These are phyloP conservation scores for Cardinalis cardinalis DNA, from an alignment of 2,113 vertebrate genomes.

Conservation along the genomic window DNA sequence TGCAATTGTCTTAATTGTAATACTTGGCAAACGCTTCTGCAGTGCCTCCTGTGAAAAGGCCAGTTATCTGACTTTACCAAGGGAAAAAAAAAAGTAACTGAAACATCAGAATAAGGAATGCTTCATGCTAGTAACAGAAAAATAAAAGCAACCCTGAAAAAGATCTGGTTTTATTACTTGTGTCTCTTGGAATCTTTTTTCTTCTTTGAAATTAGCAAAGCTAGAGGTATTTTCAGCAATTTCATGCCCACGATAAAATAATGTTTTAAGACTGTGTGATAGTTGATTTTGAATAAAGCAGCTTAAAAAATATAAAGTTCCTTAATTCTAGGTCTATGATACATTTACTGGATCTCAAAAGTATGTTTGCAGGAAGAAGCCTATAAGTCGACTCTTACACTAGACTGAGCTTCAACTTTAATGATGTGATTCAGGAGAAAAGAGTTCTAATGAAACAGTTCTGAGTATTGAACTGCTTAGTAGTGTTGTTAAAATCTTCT, in stretches of 20 bases:
- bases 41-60: neutral
- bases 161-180: neutral
- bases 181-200: neutral
- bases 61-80: neutral
- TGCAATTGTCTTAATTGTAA: neutral
- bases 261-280: neutral
- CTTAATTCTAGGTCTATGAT: neutral
- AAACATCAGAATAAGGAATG: neutral
- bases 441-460: constrained; percentile 69
- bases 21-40: constrained; percentile 37
- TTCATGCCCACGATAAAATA: neutral
- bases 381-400: neutral
- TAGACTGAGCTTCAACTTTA: constrained; percentile 35
- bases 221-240: neutral
- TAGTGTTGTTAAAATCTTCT: constrained; percentile 50
- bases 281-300: neutral
- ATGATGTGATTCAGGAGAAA: constrained; percentile 70
- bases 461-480: constrained; percentile 22
- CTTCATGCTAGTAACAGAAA: neutral
- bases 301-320: neutral
- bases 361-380: neutral
- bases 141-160: neutral
- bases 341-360: neutral
- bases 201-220: neutral
- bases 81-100: neutral